A percentile compares a stretch with the other conserved stretches of the same genome.
Evolutionary conservation across 2,797 vertebrate species (phyloP).

Genomic region (Typhlichthys subterraneus): DNA sequence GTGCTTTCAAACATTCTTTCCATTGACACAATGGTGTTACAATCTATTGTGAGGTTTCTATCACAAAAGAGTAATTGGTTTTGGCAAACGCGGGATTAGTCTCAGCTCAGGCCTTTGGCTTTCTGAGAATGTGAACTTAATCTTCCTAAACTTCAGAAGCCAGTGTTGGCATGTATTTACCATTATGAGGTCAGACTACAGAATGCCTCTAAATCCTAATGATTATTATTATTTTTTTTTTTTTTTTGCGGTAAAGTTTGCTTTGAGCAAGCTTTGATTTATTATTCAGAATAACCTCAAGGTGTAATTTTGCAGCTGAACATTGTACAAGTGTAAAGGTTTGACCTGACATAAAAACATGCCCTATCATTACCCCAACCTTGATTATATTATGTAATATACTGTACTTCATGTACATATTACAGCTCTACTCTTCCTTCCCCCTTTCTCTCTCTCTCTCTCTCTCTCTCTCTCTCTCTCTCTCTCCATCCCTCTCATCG

Average conservation of each 20-base stretch:
- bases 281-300: conserved; percentile 28
- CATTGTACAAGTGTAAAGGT: conserved; percentile 5
- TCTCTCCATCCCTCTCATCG: neutral
- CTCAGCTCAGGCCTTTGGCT: neutral
- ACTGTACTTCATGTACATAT: conserved; percentile 5
- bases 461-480: neutral
- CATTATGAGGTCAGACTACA: conserved; percentile 2
- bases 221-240: conserved; percentile 38
- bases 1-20: too few species aligned
- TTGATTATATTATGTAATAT: too few species aligned
- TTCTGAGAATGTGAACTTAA: neutral
- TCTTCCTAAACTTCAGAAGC: neutral
- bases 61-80: neutral
- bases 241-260: conserved; percentile 31
- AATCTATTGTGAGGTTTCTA: neutral
- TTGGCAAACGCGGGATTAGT: neutral
- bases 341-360: conserved; percentile 14
- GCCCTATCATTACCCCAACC: neutral
- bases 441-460: neutral
- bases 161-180: conserved; percentile 1
- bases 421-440: neutral
- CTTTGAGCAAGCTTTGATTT: neutral
- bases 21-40: neutral
- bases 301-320: neutral
- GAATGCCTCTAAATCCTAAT: neutral